Percentiles rank a stretch among this genome's conserved stretches.
Conservation (phyloP, 2,888 invertebrate species). For the Deroplatys truncata region DNA sequence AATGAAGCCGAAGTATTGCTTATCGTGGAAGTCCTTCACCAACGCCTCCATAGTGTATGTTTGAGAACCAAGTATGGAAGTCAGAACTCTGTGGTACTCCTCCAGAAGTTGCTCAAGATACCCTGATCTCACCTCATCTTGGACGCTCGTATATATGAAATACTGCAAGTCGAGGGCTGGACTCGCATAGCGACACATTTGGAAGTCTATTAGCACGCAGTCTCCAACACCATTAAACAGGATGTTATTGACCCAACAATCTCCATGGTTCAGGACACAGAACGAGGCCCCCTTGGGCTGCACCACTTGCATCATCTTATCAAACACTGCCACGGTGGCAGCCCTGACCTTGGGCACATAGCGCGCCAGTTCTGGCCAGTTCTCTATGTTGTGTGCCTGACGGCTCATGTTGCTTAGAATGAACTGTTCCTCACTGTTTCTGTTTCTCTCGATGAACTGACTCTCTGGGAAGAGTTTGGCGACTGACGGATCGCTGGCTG, state of each 20-base stretch:
- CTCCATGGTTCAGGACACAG: constrained; percentile 29
- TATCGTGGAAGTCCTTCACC: too few species aligned
- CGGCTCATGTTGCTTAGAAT: background rate
- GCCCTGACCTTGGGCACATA: background rate
- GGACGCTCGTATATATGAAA: constrained; percentile 26
- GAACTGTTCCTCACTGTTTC: background rate
- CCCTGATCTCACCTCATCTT: background rate
- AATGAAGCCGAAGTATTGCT: too few species aligned
- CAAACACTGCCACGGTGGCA: background rate
- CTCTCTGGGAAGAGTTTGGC: background rate
- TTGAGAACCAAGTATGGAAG: too few species aligned
- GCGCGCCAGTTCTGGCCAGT: constrained; percentile 16
- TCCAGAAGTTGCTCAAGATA: constrained; percentile 23
- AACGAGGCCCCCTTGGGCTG: background rate
- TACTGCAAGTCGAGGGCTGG: constrained; percentile 28
- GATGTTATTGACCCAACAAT: constrained; percentile 30
- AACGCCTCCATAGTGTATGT: too few species aligned
- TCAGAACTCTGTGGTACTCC: constrained; percentile 20
- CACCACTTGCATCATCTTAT: background rate
- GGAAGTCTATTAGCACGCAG: constrained; percentile 29
- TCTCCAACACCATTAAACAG: constrained; percentile 17
- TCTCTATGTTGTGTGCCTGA: constrained; percentile 7
- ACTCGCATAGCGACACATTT: constrained; percentile 25
- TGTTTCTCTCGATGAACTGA: background rate
- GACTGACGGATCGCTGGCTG: background rate